Conservation (phyloP, 2,888 invertebrate genomes). For the Embidobia sp. region DNA sequence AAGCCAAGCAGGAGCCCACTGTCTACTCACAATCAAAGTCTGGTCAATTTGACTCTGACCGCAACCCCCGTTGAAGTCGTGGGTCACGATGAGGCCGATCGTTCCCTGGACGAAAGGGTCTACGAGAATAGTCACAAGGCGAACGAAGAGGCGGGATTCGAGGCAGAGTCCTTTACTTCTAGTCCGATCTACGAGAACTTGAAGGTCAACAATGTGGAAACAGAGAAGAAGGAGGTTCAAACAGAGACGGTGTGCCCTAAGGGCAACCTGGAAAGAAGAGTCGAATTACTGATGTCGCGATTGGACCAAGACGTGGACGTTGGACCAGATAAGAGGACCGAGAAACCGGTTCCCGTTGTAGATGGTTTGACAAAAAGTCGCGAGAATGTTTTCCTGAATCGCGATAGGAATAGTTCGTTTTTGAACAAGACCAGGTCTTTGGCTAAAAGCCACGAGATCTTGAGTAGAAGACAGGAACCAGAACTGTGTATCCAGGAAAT, state of each 20-base stretch:
- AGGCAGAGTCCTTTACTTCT: not conserved
- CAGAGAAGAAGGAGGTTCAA: slow-evolving; percentile 23
- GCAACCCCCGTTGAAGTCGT: slow-evolving; percentile 63
- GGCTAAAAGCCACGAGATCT: slow-evolving; percentile 72
- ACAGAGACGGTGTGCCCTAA: slow-evolving; percentile 70
- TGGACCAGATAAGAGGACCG: slow-evolving; percentile 65
- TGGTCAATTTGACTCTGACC: slow-evolving; percentile 77
- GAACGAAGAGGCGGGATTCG: not conserved
- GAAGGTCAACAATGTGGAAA: slow-evolving; percentile 30
- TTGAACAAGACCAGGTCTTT: slow-evolving; percentile 66
- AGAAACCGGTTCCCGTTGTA: no score
- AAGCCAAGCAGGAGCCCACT: slow-evolving; percentile 78
- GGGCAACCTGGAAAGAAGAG: slow-evolving; percentile 76
- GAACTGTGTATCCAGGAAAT: slow-evolving; percentile 76
- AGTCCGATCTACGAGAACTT: slow-evolving; percentile 73
- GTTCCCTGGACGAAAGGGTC: slow-evolving; percentile 73
- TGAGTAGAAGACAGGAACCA: slow-evolving; percentile 65
- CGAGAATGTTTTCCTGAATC: slow-evolving; percentile 54
- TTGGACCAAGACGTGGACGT: slow-evolving; percentile 76
- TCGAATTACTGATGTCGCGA: slow-evolving; percentile 76
- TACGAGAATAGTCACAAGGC: slow-evolving; percentile 75
- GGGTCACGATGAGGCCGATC: slow-evolving; percentile 74
- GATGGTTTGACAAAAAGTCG: slow-evolving; percentile 62
- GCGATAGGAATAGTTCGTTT: slow-evolving; percentile 54
- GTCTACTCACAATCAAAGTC: slow-evolving; percentile 77